phyloP scores from a whole-genome alignment of 2,888 invertebrate species.

The Brachypterus glaber region DNA sequence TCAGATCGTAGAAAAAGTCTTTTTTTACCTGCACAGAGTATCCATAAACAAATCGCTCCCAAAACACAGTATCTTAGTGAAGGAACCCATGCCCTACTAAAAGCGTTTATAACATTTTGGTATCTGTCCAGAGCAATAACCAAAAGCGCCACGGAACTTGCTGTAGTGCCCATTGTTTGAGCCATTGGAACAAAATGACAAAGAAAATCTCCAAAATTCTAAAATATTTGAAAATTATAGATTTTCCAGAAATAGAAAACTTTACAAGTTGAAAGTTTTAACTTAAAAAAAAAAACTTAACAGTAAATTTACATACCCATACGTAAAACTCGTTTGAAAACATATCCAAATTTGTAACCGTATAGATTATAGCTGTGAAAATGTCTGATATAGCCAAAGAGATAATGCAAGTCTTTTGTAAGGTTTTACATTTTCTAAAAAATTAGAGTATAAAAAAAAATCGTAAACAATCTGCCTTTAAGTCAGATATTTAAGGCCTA shows the following conservation, averaged over 20 bases:
- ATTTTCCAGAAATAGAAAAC: neutral
- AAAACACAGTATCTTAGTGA: slow-evolving; percentile 32
- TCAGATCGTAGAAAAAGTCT: too few species aligned
- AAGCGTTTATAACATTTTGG: slow-evolving; percentile 40
- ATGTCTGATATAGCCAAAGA: slow-evolving; percentile 46
- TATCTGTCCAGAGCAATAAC: slow-evolving; percentile 50
- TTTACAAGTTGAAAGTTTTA: neutral
- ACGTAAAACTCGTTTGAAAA: slow-evolving; percentile 32
- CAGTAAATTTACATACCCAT: slow-evolving; percentile 31
- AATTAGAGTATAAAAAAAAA: slow-evolving; percentile 4
- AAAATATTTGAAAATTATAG: slow-evolving; percentile 15
- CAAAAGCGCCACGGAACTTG: slow-evolving; percentile 45
- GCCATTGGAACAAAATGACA: slow-evolving; percentile 45
- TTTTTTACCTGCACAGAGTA: slow-evolving; percentile 34
- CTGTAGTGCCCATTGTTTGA: slow-evolving; percentile 44
- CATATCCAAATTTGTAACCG: slow-evolving; percentile 32
- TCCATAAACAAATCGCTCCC: slow-evolving; percentile 37
- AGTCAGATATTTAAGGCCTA: too few species aligned
- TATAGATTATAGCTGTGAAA: slow-evolving; percentile 31
- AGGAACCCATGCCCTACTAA: slow-evolving; percentile 43
- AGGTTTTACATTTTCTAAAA: slow-evolving; percentile 42
- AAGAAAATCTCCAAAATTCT: slow-evolving; percentile 42
- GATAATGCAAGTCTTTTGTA: slow-evolving; percentile 44
- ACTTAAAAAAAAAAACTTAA: slow-evolving; percentile 3
- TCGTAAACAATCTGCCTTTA: too few species aligned